Evolutionary conservation across 1,140 invertebrate genomes (phyloP), one percentile per base, ranked within the genome.

Genomic region (Drosophila pectinifera): DNA sequence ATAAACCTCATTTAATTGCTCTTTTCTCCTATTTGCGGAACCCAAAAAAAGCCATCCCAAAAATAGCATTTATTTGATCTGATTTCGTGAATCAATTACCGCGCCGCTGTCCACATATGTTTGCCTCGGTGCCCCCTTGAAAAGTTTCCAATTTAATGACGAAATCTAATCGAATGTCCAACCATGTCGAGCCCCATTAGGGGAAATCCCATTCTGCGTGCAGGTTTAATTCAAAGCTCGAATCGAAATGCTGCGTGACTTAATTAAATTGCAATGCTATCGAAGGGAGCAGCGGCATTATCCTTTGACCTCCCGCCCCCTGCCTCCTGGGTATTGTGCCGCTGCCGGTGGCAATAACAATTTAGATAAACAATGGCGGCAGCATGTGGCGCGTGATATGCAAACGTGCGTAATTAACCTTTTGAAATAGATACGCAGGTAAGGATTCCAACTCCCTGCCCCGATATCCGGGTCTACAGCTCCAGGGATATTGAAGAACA

Each of bases 181-280:
- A 78, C 53, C 65, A 75, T 61, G 58, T 64, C 46, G 34, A 58
- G 49, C 43, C 76, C 78, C 79, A 88, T 88, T 86, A 82, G 46
- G 48, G 45, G n/a, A 53, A 76, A 72, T 64, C 74, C 20, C 64
- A 43, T 45, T 61, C 39, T 39, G 14, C 22, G 48, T 14, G 57
- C 54, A 67, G 70, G 73, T 79, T 86, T 70, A 86, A 86, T 86
- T 81, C 79, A 83, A 88, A 79, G 65, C 83, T 43, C 13, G 46
- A 79, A 76, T 86, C 72, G 79, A 88, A 77, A 86, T 88, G 75
- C 68, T 86, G 83, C 83, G 83, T 86, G 83, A 86, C 83, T 86
- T 83, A 86, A 86, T 86, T 86, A 86, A 83, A 88, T 86, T 83
- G 83, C 84, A 88, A 77, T 88, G 83, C 38, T 45, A 76, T 64